phyloP scores from a whole-genome alignment of 1,140 invertebrate species.

The Halesus radiatus region DNA sequence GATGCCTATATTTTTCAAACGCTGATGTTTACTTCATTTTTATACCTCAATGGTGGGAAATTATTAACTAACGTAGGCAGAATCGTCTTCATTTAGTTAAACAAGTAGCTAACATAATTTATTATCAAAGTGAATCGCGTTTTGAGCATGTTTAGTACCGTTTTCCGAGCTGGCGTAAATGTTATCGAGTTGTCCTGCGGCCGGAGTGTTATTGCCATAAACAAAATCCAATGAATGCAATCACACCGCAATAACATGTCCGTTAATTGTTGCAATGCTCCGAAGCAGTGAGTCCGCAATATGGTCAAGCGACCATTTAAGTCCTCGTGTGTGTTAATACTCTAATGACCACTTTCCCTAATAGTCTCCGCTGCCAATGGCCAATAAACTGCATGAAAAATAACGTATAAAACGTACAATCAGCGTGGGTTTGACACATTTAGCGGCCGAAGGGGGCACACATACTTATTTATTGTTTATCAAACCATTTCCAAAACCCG shows the following conservation, averaged over 20 bases:
- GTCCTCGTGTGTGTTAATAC: slow-evolving; percentile 17
- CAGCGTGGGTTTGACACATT: slow-evolving; percentile 46
- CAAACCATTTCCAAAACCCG: slow-evolving; percentile 32
- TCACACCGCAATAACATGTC: background rate
- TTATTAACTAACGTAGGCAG: too few relatives aligned
- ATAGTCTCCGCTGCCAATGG: slow-evolving; percentile 16
- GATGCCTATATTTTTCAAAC: too few relatives aligned
- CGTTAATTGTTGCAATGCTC: background rate
- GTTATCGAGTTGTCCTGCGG: background rate
- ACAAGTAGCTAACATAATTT: too few relatives aligned
- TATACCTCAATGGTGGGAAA: too few relatives aligned
- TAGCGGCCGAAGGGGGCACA: slow-evolving; percentile 17
- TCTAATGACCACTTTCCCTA: slow-evolving; percentile 33
- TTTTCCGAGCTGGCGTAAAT: too few relatives aligned
- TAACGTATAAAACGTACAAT: slow-evolving; percentile 31
- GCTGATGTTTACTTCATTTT: too few relatives aligned
- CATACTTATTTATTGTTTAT: slow-evolving; percentile 42
- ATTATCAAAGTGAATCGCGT: too few relatives aligned
- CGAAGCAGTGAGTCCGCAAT: background rate
- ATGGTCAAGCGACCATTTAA: slow-evolving; percentile 22
- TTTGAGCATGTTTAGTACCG: too few relatives aligned
- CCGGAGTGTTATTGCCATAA: background rate
- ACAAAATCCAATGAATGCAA: slow-evolving; percentile 12
- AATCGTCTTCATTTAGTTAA: too few relatives aligned
- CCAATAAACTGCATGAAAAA: slow-evolving; percentile 21